These are phyloP conservation scores for Habroteleia sp. DNA, from an alignment of 2,888 invertebrate species.

Conservation along the genomic window DNA sequence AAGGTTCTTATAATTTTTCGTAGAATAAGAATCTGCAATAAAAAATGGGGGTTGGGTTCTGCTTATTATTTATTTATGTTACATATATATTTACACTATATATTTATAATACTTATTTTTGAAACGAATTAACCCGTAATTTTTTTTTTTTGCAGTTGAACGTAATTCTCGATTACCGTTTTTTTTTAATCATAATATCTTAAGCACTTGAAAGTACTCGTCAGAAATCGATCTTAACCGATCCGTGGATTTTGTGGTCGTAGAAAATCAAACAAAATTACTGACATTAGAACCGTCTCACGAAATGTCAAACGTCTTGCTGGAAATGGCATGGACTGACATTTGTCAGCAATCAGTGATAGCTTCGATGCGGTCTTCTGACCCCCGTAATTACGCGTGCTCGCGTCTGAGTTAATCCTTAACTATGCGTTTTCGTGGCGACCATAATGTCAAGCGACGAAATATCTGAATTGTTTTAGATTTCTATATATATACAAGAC, in stretches of 20 bases:
- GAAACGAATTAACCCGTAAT: too few species aligned
- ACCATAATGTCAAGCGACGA: constrained; percentile 53
- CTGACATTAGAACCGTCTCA: constrained; percentile 12
- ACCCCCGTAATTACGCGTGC: constrained; percentile 24
- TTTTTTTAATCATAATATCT: too few species aligned
- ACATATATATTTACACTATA: too few species aligned
- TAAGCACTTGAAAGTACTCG: too few species aligned
- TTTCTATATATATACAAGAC: constrained; percentile 51
- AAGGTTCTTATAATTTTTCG: too few species aligned
- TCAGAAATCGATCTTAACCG: neutral
- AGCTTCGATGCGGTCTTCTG: constrained; percentile 23
- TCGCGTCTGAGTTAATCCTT: constrained; percentile 19
- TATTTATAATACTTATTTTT: too few species aligned
- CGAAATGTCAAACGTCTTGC: constrained; percentile 21
- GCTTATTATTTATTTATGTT: too few species aligned
- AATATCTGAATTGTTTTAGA: constrained; percentile 61
- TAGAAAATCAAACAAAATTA: constrained; percentile 5
- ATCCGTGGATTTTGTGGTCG: neutral
- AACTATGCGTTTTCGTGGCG: constrained; percentile 25
- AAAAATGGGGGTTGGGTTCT: too few species aligned
- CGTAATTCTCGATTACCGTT: too few species aligned
- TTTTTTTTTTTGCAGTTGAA: too few species aligned
- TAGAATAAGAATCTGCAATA: too few species aligned
- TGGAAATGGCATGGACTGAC: constrained; percentile 38
- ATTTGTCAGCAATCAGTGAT: constrained; percentile 8